Evolutionary conservation across 2,888 invertebrate species (phyloP), one percentile per base, ranked within the genome.

Genomic region (Hoplodrina ambigua): DNA sequence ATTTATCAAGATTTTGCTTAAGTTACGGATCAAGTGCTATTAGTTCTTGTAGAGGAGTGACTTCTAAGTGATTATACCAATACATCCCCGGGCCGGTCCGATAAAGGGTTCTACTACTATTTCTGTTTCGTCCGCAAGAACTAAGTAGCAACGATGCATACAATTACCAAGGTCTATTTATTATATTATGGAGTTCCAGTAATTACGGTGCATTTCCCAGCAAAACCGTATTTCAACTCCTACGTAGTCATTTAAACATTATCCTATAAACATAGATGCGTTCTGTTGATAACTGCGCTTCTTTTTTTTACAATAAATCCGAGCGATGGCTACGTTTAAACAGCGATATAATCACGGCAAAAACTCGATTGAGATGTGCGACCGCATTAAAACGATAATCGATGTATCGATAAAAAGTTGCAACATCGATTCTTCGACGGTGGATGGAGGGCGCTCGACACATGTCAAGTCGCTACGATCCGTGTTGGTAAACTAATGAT

Each of bases 361-460:
- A 88, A 88, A 88, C 79, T 85, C 78, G 71, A 87, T 88, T 84
- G 86, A 86, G 88, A 81, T 78, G 85, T 84, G 81, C 78, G 84
- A 77, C 86, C 85, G 86, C 81, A 83, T 86, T 86, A 81, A 74
- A 81, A 69, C 66, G 67, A 69, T 84, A 75, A 83, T 77, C 74
- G 78, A 73, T 83, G 80, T 78, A 82, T 83, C 82, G 84, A 83
- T 82, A 88, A 87, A 85, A 87, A 88, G 77, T 75, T 57, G 78
- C 69, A 72, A 80, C 83, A 80, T 80, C 78, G 80, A 81, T 87
- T 84, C 83, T 75, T 65, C 67, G 77, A 78, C 80, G 13, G 65
- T 61, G 64, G 13, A 72, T 72, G 46, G 65, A 67, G 72, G 67
- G 72, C 66, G 61, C 46, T 73, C 49, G 69, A 76, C 68, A 69